Conservation (phyloP, 2,888 invertebrate genomes). For the Agrotis puta region DNA sequence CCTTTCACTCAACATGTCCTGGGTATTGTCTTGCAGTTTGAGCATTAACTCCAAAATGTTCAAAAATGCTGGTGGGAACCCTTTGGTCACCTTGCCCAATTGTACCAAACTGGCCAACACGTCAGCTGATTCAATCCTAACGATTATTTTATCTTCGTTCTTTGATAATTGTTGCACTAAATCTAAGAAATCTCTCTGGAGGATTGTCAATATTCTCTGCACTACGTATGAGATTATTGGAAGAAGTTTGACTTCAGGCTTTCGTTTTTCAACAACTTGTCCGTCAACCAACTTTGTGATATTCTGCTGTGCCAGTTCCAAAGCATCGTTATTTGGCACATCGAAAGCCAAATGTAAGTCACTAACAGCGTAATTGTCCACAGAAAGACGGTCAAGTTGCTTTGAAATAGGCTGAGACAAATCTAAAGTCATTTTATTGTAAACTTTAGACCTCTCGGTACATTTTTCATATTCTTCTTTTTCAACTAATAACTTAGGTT, state of each 20-base stretch:
- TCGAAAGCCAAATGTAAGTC: constrained; percentile 77
- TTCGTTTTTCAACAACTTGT: constrained; percentile 51
- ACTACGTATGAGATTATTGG: constrained; percentile 91
- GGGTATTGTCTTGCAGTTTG: constrained; percentile 65
- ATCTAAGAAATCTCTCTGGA: constrained; percentile 72
- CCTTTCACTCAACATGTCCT: constrained; percentile 69
- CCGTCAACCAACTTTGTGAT: constrained; percentile 64
- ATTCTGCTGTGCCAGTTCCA: constrained; percentile 71
- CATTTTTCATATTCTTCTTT: constrained; percentile 76
- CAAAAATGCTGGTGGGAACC: constrained; percentile 77
- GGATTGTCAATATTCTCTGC: constrained; percentile 78
- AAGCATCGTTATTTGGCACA: constrained; percentile 71
- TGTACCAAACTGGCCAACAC: constrained; percentile 68
- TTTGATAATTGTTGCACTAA: constrained; percentile 63
- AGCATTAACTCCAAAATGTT: constrained; percentile 77
- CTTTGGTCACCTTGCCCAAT: constrained; percentile 72
- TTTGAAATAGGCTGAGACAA: constrained; percentile 77
- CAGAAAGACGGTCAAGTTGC: constrained; percentile 73
- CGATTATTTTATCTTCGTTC: constrained; percentile 42
- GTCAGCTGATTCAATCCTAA: constrained; percentile 54
- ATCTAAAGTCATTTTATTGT: constrained; percentile 76
- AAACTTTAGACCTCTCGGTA: constrained; percentile 69
- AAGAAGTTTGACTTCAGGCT: constrained; percentile 82
- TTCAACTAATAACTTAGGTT: constrained; percentile 81
- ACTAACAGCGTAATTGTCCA: constrained; percentile 66